phyloP scores from a whole-genome alignment of 2,113 vertebrate genomes.

The Typhlomys cinereus region DNA sequence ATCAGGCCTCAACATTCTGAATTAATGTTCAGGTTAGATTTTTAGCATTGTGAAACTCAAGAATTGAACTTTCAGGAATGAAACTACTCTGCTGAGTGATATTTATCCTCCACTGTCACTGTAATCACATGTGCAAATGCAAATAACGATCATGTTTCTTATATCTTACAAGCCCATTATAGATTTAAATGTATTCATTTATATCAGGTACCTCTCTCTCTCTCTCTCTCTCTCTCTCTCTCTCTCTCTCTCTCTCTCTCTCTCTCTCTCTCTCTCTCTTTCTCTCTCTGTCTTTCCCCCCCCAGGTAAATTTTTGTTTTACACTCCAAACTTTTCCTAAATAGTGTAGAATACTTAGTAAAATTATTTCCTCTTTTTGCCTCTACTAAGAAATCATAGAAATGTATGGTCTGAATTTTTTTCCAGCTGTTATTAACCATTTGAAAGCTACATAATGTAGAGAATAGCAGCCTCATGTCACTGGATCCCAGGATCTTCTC shows the following conservation, averaged over 20 bases:
- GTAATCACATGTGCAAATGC: neutral
- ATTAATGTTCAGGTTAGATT: neutral
- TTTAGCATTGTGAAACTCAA: neutral
- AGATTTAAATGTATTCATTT: slow-evolving; percentile 32
- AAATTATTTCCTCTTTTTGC: neutral
- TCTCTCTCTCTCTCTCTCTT: no score
- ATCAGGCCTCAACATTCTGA: neutral
- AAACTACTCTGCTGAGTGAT: neutral
- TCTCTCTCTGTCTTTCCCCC: no score
- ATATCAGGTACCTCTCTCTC: neutral
- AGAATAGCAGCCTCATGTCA: neutral
- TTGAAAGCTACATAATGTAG: neutral
- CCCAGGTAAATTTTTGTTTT: slow-evolving; percentile 23
- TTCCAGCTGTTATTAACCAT: neutral
- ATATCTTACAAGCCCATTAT: neutral
- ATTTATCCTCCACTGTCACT: neutral
- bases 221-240: no score
- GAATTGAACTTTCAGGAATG: neutral
- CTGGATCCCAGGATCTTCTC: neutral
- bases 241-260: no score
- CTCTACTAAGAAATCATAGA: neutral
- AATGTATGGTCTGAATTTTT: neutral
- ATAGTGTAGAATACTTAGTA: neutral
- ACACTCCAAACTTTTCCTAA: neutral
- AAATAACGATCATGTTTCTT: neutral